Evolutionary conservation across 2,797 vertebrate genomes (phyloP), one percentile per base, ranked within the genome.

Genomic region (Carapus acus): DNA sequence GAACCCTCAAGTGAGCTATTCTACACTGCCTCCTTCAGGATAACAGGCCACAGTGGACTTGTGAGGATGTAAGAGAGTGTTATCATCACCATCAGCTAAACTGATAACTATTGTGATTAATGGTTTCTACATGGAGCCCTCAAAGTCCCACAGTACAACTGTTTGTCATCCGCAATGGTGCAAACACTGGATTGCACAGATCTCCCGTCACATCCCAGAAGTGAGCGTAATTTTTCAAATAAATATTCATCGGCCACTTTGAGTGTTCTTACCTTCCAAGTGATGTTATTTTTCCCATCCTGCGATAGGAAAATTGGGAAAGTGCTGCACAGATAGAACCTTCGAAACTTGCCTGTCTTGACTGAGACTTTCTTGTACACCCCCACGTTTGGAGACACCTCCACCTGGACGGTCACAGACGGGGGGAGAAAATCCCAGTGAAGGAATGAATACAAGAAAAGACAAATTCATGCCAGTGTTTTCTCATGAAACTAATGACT

Each of bases 261-360:
- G n/a, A n/a, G n/a, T n/a, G n/a, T n/a, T n/a, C n/a, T n/a, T 87
- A 90, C 89, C 86, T 89, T 89, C 88, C 88, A 90, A 12, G 77
- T 73, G 14, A 89, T 88, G 39, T 87, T 86, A 21, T 85, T 81
- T 59, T 70, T 87, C 44, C 65, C 50, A 57, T 80, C 73, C 2
- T 88, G 85, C 29, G 77, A 62, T 73, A 90, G 65, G 0, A 76
- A 78, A 7, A 91, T 81, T 2, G 92, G 94, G 77, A 96, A 90
- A 71, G 94, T 91, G 58, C 93, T 91, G 5, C 92, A 82, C 23
- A 96, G 90, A 15, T 95, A 97, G 81, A 90, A 91, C 77, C 88
- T 97, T 49, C 94, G 89, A 69, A 99, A 97, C 2, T 76, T 82
- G 7, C 92, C 94, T 9, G 90, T 90, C 74, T 91, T 92, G 55